Evolutionary conservation across 1,140 invertebrate species (phyloP).

Genomic region (Drosophila kanapiae): DNA sequence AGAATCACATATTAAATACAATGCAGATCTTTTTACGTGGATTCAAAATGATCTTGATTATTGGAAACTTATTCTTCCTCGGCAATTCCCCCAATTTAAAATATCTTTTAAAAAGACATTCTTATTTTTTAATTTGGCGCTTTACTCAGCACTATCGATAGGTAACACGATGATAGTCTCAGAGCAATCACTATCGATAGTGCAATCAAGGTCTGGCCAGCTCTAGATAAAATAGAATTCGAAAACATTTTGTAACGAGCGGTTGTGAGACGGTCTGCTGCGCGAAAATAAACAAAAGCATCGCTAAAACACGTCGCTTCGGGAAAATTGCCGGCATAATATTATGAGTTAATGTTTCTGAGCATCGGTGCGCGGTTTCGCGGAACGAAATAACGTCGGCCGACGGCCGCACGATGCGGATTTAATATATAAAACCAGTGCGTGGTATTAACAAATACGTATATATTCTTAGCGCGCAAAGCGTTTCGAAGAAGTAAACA

Average conservation of each 20-base stretch:
- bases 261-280: conserved; percentile 4
- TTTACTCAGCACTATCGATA: no score
- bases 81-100: no score
- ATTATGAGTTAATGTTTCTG: conserved; percentile 11
- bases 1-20: no score
- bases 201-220: no score
- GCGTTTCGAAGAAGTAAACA: conserved; percentile 41
- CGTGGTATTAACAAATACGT: background rate
- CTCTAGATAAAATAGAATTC: no score
- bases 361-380: conserved; percentile 6
- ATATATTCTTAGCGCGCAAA: conserved; percentile 21
- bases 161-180: no score
- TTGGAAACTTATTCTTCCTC: no score
- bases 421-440: background rate
- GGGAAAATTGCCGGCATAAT: conserved; percentile 13
- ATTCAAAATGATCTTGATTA: no score
- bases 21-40: no score
- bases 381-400: background rate
- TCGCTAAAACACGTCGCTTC: background rate
- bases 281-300: background rate
- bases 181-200: no score
- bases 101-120: no score
- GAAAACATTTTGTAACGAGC: conserved; percentile 7
- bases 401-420: conserved; percentile 2
- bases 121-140: no score